Evolutionary conservation across 2,113 vertebrate genomes (phyloP).

Genomic region (Psophia crepitans): DNA sequence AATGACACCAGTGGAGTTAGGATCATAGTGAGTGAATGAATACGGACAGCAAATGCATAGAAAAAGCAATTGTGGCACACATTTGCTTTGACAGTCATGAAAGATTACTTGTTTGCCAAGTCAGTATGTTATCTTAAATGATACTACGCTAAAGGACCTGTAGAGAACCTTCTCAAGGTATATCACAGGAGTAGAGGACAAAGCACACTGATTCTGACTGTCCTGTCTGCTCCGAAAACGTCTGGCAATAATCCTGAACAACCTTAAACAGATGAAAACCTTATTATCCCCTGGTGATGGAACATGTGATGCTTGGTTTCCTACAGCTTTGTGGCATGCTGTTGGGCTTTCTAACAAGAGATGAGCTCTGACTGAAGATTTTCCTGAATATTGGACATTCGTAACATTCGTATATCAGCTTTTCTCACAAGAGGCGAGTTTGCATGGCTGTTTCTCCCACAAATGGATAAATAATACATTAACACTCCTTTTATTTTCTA

Average conservation of each 20-base stretch:
- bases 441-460: background rate
- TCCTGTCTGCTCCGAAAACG: background rate
- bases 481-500: background rate
- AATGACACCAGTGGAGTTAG: background rate
- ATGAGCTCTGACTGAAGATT: background rate
- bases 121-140: background rate
- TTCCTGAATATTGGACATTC: background rate
- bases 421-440: rapidly evolving
- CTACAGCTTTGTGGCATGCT: background rate
- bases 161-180: background rate
- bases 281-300: background rate
- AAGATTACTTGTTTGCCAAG: background rate
- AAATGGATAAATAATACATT: background rate
- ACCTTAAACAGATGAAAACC: background rate
- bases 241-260: background rate
- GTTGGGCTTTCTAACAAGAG: background rate
- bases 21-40: background rate
- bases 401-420: background rate
- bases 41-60: background rate
- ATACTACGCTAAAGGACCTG: background rate
- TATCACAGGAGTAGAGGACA: background rate
- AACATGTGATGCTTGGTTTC: background rate
- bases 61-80: background rate
- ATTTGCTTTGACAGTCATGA: background rate
- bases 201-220: background rate